Percentiles rank a stretch among this genome's conserved stretches.
phyloP scores from a whole-genome alignment of 2,113 vertebrate species.

The Phrynosoma blainvillii region DNA sequence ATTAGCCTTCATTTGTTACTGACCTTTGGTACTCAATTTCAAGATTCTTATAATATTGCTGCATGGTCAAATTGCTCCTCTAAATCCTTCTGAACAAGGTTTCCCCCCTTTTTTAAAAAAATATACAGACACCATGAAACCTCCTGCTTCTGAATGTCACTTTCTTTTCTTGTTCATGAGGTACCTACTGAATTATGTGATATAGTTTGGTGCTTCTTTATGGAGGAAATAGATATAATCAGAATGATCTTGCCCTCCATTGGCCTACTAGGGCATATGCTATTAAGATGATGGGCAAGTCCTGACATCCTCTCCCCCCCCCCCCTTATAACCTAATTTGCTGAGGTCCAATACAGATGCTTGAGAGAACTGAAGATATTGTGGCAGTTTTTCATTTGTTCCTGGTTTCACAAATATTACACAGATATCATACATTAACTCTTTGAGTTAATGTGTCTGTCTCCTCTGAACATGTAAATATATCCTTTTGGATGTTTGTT shows the following conservation, averaged over 20 bases:
- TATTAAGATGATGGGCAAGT: slow-evolving; percentile 6
- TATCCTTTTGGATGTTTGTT: background rate
- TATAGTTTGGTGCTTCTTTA: slow-evolving; percentile 30
- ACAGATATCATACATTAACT: background rate
- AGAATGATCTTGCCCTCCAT: slow-evolving; percentile 19
- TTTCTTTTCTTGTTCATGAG: slow-evolving; percentile 17
- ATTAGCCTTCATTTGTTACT: slow-evolving; percentile 23
- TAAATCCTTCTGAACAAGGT: slow-evolving; percentile 30
- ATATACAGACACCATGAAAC: background rate
- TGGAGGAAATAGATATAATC: slow-evolving; percentile 13
- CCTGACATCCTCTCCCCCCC: background rate
- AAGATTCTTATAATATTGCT: slow-evolving; percentile 45
- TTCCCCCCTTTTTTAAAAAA: background rate
- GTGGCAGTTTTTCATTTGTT: background rate
- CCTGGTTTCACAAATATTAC: background rate
- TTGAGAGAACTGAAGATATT: slow-evolving; percentile 17
- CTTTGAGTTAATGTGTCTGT: background rate
- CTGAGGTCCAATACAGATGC: slow-evolving; percentile 34
- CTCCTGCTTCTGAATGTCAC: accelerated
- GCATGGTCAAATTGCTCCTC: slow-evolving; percentile 18
- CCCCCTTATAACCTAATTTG: slow-evolving; percentile 35
- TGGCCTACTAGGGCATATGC: slow-evolving; percentile 22
- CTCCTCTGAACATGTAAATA: background rate
- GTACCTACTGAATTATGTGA: slow-evolving; percentile 33
- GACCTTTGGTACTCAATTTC: slow-evolving; percentile 45